Evolutionary conservation across 2,888 invertebrate genomes (phyloP).

Genomic region (Flabesymbios commensalis): DNA sequence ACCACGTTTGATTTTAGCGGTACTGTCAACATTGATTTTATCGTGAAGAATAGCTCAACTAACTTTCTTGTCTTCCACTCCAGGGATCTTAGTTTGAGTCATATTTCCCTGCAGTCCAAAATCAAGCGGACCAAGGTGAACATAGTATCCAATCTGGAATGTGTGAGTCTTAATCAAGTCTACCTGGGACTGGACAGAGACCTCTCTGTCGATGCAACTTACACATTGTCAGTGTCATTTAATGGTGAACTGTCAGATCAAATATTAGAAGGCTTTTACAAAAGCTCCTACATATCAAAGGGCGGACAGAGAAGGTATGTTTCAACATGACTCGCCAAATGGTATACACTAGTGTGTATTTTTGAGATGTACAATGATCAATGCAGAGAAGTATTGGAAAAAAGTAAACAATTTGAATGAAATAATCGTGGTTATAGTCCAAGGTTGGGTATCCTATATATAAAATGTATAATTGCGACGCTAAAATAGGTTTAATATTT

Average conservation of each 20-base stretch:
- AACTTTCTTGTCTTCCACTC: conserved; percentile 59
- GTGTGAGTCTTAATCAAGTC: conserved; percentile 79
- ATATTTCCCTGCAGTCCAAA: no score
- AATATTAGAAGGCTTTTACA: conserved; percentile 34
- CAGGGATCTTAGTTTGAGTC: no score
- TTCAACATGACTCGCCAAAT: no score
- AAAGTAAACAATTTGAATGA: no score
- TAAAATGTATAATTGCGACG: no score
- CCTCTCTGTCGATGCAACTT: no score
- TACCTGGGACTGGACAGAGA: conserved; percentile 38
- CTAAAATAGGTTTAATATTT: no score
- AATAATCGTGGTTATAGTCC: no score
- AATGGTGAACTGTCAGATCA: conserved; percentile 21
- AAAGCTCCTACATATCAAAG: conserved; percentile 30
- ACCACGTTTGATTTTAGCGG: conserved; percentile 88
- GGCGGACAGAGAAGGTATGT: conserved; percentile 25
- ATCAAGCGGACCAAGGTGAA: conserved; percentile 71
- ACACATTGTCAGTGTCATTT: conserved; percentile 23
- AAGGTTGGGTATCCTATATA: no score
- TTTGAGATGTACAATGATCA: no score
- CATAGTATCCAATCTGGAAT: conserved; percentile 74
- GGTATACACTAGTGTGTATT: no score
- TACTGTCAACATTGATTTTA: conserved; percentile 60
- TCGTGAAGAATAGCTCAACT: conserved; percentile 42
- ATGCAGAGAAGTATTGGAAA: no score